Percentiles rank a stretch among this genome's conserved stretches.
Evolutionary conservation across 2,113 vertebrate species (phyloP).

Genomic region (Labeo catla): DNA sequence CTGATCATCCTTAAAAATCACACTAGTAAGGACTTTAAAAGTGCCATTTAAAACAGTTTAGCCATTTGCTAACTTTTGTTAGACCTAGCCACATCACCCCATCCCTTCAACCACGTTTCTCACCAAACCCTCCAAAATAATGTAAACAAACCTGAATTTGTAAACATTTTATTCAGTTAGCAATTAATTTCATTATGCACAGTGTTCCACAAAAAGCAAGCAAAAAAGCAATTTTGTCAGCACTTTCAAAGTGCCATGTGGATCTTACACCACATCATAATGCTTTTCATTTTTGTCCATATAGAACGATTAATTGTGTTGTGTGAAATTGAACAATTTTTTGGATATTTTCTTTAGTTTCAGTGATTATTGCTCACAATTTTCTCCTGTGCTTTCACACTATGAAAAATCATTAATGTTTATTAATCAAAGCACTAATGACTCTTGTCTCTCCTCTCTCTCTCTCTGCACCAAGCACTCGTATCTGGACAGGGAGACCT

Average conservation of each 20-base stretch:
- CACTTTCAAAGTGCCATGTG: too few relatives aligned
- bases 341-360: background rate
- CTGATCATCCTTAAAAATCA: background rate
- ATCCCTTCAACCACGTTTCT: too few relatives aligned
- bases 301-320: background rate
- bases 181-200: too few relatives aligned
- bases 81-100: too few relatives aligned
- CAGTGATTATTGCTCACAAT: constrained; percentile 33
- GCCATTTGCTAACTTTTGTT: too few relatives aligned
- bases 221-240: too few relatives aligned
- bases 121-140: too few relatives aligned
- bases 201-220: too few relatives aligned
- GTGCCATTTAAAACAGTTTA: background rate
- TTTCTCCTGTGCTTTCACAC: constrained; percentile 55
- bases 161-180: too few relatives aligned
- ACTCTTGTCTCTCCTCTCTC: constrained; percentile 32
- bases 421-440: constrained; percentile 49
- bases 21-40: background rate
- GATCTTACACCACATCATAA: background rate
- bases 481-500: constrained; percentile 99
- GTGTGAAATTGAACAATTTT: background rate
- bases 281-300: background rate
- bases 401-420: constrained; percentile 40
- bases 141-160: too few relatives aligned
- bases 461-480: constrained; percentile 86